Conservation (phyloP, 2,888 invertebrate genomes). For the Cryptocephalus primarius region DNA sequence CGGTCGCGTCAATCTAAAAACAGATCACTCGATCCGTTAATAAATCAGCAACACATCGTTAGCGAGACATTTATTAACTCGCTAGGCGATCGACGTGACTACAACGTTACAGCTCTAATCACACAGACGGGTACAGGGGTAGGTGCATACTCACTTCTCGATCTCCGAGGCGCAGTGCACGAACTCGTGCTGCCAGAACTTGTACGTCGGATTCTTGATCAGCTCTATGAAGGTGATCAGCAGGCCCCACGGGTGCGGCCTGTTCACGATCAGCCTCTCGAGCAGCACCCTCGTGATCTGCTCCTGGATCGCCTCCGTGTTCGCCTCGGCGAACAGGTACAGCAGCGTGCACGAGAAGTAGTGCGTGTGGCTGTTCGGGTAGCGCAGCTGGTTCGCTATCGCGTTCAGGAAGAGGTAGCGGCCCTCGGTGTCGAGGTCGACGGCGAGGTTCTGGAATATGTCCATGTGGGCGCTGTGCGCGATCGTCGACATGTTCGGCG, state of each 20-base stretch:
- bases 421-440: constrained; percentile 96
- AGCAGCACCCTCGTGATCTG: constrained; percentile 94
- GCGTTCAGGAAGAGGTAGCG: constrained; percentile 96
- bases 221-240: constrained; percentile 98
- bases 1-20: too few species aligned
- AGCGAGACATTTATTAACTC: too few species aligned
- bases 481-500: constrained; percentile 95
- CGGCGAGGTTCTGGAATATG: constrained; percentile 97
- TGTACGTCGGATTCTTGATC: constrained; percentile 96
- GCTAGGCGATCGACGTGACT: too few species aligned
- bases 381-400: constrained; percentile 95
- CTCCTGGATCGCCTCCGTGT: constrained; percentile 95
- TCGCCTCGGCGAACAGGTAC: constrained; percentile 95
- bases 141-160: constrained; percentile 69
- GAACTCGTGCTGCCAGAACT: constrained; percentile 99
- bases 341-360: constrained; percentile 97
- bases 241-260: constrained; percentile 99
- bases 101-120: too few species aligned
- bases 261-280: constrained; percentile 93
- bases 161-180: constrained; percentile 99
- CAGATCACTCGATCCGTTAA: too few species aligned
- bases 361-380: constrained; percentile 99
- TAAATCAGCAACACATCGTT: too few species aligned
- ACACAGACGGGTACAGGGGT: too few species aligned
- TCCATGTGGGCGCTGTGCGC: constrained; percentile 99